phyloP scores from a whole-genome alignment of 2,888 invertebrate species.

The Neoaliturus tenellus region DNA sequence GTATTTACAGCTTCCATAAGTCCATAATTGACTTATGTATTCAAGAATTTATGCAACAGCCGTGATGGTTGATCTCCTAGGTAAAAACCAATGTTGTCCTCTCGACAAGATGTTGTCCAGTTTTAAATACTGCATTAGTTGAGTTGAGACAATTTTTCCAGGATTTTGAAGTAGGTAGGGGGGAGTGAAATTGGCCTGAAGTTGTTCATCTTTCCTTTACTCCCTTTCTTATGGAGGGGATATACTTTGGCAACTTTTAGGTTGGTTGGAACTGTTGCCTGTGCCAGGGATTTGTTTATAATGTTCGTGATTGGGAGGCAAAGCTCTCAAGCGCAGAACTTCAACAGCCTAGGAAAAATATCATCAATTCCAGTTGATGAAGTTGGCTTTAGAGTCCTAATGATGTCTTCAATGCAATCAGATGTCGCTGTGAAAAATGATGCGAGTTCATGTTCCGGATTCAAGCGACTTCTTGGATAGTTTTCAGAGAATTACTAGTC shows the following conservation, averaged over 20 bases:
- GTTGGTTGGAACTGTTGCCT: neutral
- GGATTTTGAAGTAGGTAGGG: neutral
- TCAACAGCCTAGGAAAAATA: neutral
- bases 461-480: too few species aligned
- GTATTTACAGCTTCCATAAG: neutral
- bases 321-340: neutral
- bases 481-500: neutral
- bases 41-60: neutral
- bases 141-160: neutral
- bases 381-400: neutral
- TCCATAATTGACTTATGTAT: neutral
- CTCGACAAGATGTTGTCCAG: neutral
- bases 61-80: conserved; percentile 18
- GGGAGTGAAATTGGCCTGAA: neutral
- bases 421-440: neutral
- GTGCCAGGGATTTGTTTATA: neutral
- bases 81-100: conserved; percentile 6
- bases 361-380: conserved; percentile 1
- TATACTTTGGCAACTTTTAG: neutral
- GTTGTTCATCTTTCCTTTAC: neutral
- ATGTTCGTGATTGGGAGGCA: neutral
- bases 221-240: conserved; percentile 8
- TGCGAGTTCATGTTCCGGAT: neutral
- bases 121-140: neutral
- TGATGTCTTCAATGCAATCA: neutral